Evolutionary conservation across 2,113 vertebrate genomes (phyloP).

Genomic region (Gambusia affinis): DNA sequence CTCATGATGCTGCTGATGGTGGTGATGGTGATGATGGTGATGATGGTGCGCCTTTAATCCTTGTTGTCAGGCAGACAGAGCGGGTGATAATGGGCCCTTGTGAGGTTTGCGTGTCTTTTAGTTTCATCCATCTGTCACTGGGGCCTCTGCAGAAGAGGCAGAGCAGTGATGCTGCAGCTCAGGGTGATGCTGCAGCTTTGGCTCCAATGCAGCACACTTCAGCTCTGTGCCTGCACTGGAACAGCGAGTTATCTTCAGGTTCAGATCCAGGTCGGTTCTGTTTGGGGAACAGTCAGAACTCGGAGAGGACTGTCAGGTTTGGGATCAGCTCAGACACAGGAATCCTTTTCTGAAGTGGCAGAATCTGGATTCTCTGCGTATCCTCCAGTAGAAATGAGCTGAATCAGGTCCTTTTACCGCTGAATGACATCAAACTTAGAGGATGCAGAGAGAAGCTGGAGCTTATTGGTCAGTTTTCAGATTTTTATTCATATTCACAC

Average conservation of each 20-base stretch:
- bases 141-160: slow-evolving; percentile 57
- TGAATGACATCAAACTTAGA: not conserved
- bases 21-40: not conserved
- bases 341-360: not conserved
- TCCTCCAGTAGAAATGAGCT: not conserved
- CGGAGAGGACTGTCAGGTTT: not conserved
- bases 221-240: not conserved
- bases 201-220: slow-evolving; percentile 13
- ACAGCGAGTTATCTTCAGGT: not conserved
- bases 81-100: slow-evolving; percentile 47
- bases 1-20: not conserved
- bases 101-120: slow-evolving; percentile 45
- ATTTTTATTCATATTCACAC: no score
- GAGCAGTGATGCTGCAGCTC: slow-evolving; percentile 37
- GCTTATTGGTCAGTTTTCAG: not conserved
- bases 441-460: not conserved
- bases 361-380: no score
- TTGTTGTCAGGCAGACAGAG: slow-evolving; percentile 75
- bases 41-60: slow-evolving; percentile 69
- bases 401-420: not conserved
- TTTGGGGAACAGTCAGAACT: not conserved
- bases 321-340: no score
- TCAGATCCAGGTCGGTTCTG: not conserved
- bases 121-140: slow-evolving; percentile 61
- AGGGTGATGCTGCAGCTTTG: slow-evolving; percentile 14